Evolutionary conservation across 2,113 vertebrate genomes (phyloP).

Genomic region (Melanerpes formicivorus): DNA sequence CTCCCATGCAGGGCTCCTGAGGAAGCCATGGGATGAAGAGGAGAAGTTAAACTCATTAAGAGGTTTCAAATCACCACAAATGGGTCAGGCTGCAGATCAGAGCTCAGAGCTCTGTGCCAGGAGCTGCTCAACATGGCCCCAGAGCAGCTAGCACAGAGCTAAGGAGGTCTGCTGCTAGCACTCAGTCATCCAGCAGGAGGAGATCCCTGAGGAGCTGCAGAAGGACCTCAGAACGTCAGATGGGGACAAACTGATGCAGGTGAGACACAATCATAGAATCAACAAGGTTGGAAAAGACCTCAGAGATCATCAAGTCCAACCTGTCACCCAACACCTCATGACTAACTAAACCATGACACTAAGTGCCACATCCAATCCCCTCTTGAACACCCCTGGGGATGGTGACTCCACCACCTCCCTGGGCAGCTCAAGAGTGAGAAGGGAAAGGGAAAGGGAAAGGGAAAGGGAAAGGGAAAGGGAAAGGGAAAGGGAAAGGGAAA

Average conservation of each 20-base stretch:
- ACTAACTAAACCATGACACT: too few relatives aligned
- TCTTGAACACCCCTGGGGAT: too few relatives aligned
- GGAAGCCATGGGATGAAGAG: neutral
- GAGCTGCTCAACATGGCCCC: neutral
- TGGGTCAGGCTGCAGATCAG: neutral
- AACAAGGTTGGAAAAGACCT: too few relatives aligned
- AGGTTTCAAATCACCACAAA: neutral
- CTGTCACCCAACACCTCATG: too few relatives aligned
- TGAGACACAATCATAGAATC: too few relatives aligned
- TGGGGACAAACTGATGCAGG: neutral
- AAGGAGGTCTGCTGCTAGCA: neutral
- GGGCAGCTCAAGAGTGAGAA: too few relatives aligned
- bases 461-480: too few relatives aligned
- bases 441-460: too few relatives aligned
- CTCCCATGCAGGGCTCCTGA: neutral
- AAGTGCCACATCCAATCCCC: too few relatives aligned
- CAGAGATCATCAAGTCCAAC: too few relatives aligned
- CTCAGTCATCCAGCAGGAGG: neutral
- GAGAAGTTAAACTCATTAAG: neutral
- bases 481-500: too few relatives aligned
- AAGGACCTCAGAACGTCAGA: neutral
- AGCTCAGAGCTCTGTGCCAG: neutral
- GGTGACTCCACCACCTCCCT: too few relatives aligned
- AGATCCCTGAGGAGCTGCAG: neutral
- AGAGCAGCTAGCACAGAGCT: neutral